Evolutionary conservation across 2,888 invertebrate species (phyloP).

Genomic region (Rhamphomyia laevipes): DNA sequence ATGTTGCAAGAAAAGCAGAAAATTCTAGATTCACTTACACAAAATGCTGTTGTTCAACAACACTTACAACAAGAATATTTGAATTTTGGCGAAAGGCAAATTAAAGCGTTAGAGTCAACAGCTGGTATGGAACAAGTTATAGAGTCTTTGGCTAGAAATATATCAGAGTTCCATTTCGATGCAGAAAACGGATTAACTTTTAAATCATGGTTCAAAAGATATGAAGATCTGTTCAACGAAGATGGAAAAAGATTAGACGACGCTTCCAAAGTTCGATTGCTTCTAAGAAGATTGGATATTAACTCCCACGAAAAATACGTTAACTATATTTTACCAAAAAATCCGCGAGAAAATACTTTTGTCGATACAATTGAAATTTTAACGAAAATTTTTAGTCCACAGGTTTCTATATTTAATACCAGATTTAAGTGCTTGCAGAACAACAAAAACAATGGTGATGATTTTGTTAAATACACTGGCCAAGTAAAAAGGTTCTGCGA

Average conservation of each 20-base stretch:
- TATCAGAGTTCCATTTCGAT: constrained; percentile 11
- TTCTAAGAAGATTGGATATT: constrained; percentile 6
- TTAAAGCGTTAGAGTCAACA: too few species aligned
- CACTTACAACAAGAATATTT: too few species aligned
- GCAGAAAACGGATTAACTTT: constrained; percentile 13
- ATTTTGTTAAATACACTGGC: constrained; percentile 13
- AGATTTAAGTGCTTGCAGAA: constrained; percentile 14
- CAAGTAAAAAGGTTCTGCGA: constrained; percentile 14
- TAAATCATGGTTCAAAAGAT: constrained; percentile 2
- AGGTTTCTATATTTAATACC: constrained; percentile 13
- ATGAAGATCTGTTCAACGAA: constrained; percentile 3
- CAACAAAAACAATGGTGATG: constrained; percentile 9
- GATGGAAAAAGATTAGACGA: constrained; percentile 5
- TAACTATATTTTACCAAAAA: constrained; percentile 3
- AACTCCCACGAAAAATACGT: constrained; percentile 5
- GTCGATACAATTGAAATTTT: constrained; percentile 11
- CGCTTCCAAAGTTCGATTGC: constrained; percentile 4
- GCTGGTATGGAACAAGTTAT: too few species aligned
- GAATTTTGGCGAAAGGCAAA: too few species aligned
- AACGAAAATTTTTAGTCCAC: constrained; percentile 10
- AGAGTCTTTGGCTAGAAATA: constrained; percentile 11
- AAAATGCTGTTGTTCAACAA: too few species aligned
- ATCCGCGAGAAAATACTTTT: too few species aligned
- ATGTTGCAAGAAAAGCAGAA: too few species aligned
- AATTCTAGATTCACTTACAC: too few species aligned